Conservation (phyloP, 2,888 invertebrate genomes). For the Eupithecia dodoneata region DNA sequence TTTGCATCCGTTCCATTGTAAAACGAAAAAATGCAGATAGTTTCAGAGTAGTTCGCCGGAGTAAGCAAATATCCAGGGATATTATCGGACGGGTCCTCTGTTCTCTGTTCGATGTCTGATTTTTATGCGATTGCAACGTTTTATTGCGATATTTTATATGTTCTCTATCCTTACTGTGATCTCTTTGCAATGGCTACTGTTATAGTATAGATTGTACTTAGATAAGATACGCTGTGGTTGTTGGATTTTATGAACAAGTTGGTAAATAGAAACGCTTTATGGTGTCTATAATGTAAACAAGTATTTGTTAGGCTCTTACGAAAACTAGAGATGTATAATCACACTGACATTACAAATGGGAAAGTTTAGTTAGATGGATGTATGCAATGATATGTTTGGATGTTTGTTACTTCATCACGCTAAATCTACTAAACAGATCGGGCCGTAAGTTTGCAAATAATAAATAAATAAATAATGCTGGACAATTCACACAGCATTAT, state of each 20-base stretch:
- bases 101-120: constrained; percentile 31
- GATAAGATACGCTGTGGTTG: neutral
- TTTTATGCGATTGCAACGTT: constrained; percentile 33
- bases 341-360: too few relatives aligned
- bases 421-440: too few relatives aligned
- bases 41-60: constrained; percentile 37
- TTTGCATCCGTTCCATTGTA: constrained; percentile 33
- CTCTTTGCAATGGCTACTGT: constrained; percentile 4
- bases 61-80: constrained; percentile 40
- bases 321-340: neutral
- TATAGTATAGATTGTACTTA: neutral
- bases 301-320: neutral
- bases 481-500: too few relatives aligned
- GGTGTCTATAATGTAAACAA: neutral
- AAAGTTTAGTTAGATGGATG: too few relatives aligned
- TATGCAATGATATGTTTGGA: too few relatives aligned
- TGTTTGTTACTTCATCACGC: too few relatives aligned
- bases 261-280: neutral
- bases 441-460: too few relatives aligned
- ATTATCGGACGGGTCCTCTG: constrained; percentile 36
- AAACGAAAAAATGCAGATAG: constrained; percentile 25
- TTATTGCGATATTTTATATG: constrained; percentile 34
- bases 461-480: too few relatives aligned
- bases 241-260: neutral
- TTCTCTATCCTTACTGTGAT: constrained; percentile 31